Percentiles rank a stretch among this genome's conserved stretches.
These are phyloP conservation scores for Dendrocincla tyrannina DNA, from an alignment of 2,797 vertebrate species.

Conservation along the genomic window DNA sequence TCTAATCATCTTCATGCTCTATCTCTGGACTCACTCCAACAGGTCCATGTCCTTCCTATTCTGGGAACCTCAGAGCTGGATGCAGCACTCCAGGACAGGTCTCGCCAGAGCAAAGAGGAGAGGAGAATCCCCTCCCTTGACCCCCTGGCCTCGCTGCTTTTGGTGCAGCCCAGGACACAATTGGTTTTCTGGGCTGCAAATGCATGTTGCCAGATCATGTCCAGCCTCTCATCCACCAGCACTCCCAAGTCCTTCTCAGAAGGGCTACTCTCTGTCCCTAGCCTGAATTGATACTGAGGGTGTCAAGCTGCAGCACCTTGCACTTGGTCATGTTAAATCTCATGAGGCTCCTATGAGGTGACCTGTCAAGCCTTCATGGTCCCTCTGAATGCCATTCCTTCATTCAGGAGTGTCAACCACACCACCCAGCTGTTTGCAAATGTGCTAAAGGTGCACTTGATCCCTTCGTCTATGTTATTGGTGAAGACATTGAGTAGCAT, in stretches of 20 bases:
- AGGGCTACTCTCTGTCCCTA: not conserved
- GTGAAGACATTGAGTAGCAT: not conserved
- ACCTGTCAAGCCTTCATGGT: not conserved
- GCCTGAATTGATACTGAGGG: not conserved
- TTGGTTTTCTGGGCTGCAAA: no score
- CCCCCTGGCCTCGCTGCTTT: no score
- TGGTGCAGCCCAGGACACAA: no score
- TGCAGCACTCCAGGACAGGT: not conserved
- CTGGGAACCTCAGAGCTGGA: not conserved
- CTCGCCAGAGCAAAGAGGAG: not conserved
- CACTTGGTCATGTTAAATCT: not conserved
- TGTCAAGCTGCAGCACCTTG: not conserved
- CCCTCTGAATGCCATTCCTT: not conserved
- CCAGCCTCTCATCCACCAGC: not conserved
- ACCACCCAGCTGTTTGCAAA: not conserved
- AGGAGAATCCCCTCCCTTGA: no score
- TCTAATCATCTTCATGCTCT: not conserved
- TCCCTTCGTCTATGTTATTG: not conserved
- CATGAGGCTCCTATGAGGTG: not conserved
- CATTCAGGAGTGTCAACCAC: not conserved
- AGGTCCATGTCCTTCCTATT: not conserved
- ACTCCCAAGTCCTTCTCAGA: not conserved
- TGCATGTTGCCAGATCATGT: no score
- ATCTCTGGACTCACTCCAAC: not conserved
- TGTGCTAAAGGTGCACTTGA: not conserved